Evolutionary conservation across 2,888 invertebrate species (phyloP).

Genomic region (Calameuta idolon): DNA sequence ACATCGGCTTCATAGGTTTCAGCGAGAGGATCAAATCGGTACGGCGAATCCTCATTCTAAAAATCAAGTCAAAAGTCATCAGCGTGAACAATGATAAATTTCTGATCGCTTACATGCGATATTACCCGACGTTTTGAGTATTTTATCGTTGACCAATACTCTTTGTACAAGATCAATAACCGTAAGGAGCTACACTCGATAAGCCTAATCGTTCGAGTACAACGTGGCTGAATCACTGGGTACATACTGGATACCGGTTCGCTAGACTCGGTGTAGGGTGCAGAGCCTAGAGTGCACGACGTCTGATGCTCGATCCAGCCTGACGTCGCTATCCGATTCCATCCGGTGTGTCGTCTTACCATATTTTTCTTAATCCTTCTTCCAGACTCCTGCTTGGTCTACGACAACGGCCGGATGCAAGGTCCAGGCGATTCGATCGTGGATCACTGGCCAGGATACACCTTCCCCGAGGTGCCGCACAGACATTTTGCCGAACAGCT

Average conservation of each 20-base stretch:
- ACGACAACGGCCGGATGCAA: slow-evolving; percentile 68
- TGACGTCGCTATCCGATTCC: not conserved
- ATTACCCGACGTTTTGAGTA: slow-evolving; percentile 28
- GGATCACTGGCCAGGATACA: slow-evolving; percentile 77
- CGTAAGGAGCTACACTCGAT: slow-evolving; percentile 1
- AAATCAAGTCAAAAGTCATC: not conserved
- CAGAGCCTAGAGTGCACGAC: not conserved
- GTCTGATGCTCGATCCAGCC: not conserved
- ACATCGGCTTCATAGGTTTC: slow-evolving; percentile 82
- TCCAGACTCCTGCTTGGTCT: slow-evolving; percentile 69
- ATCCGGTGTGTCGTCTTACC: not conserved
- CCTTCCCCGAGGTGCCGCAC: slow-evolving; percentile 87
- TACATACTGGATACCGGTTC: not conserved
- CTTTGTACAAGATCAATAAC: slow-evolving; percentile 6
- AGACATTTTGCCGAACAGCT: slow-evolving; percentile 97
- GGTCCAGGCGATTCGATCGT: slow-evolving; percentile 38
- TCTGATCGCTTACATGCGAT: not conserved
- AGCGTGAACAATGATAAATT: not conserved
- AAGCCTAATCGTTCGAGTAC: not conserved
- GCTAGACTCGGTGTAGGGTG: not conserved
- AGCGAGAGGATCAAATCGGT: slow-evolving; percentile 69
- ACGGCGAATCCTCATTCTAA: not conserved
- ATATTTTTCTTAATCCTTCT: slow-evolving; percentile 11
- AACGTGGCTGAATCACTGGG: not conserved
- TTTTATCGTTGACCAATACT: slow-evolving; percentile 32